Base-by-base conservation (phyloP, 2,113 vertebrate genomes). In the Phyllostomus hastatus region DNA sequence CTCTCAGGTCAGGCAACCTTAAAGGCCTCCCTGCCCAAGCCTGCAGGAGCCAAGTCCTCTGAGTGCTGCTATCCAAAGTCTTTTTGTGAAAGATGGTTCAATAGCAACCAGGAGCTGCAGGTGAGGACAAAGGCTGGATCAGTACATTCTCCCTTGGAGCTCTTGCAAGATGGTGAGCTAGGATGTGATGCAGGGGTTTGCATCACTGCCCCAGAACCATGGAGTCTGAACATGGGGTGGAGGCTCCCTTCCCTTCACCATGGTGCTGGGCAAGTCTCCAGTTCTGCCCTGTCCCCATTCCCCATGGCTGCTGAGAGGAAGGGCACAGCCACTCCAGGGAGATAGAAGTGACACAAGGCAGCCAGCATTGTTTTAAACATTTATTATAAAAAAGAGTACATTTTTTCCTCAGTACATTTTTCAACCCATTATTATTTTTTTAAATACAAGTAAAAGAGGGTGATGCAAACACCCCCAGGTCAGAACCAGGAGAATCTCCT, bases 381-480 rank as follows among this genome's bases (percentile, higher is more conserved):
- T 99, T 99, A 99, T 99, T 99, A 99, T 99, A 98, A 98, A 99
- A 99, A 99, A 99, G 98, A 98, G 98, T 98, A 98, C 98, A 98
- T 98, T 98, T 98, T 98, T 94, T 98, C 98, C 97, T 98, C 98
- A 98, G 98, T 98, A 97, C 91, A 95, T 95, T 96, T 96, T 98
- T 98, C 96, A 98, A 98, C 97, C 97, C 98, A 98, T 97, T 97
- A 97, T 82, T 61, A 61, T 81, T 50, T 98, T 98, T 98, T 95
- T 89, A 82, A 64, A 97, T 98, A 99, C 98, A 99, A 98, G 98
- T 98, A 97, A 98, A 98, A 98, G 98, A 98, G 96, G 98, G 97
- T 93, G 97, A 98, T 84, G 97, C 97, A 96, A 98, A 97, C 98
- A 97, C 95, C 98, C 98, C 97, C 86, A 85, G 98, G 97, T 98